Evolutionary conservation across 2,797 vertebrate species (phyloP), one percentile per base, ranked within the genome.

Genomic region (Tapirus indicus): DNA sequence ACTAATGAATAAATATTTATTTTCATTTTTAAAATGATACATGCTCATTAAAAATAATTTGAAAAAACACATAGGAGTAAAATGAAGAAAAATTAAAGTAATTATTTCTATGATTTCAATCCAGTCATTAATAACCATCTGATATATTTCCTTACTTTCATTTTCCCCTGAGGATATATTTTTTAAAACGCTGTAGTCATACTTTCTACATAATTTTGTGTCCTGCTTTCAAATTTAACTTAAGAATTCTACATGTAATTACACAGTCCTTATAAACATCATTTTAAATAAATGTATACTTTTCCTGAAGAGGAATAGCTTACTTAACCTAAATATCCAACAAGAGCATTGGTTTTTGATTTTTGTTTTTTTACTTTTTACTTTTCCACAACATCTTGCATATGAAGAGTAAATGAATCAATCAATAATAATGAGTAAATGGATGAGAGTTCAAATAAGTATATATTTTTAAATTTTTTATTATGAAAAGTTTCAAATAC

Each of bases 61-160:
- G 79, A 74, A 95, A 97, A 97, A 95, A 90, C 90, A 94, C 72
- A 94, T 97, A 91, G 80, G 60, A 92, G 23, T 91, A 94, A 97
- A 97, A 96, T 97, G 90, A 97, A 97, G 94, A 97, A 97, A 97
- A 97, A 96, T 97, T 97, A 97, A 97, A 95, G 91, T 72, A 96
- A 97, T 97, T 97, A 98, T 96, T 97, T 95, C 80, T 89, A 82
- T 98, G 96, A 97, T 95, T 97, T 97, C 97, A 98, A 96, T 88
- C 49, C 5, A 96, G 47, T 88, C 95, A 96, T 97, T 97, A 97
- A 97, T 97, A 97, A 95, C 38, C 79, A 85, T 96, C 91, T 97
- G 92, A 95, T 95, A 82, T 92, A 96, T 97, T 95, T 95, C 62
- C 72, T 97, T 95, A 79, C 38, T 95, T 60, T 94, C 52, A 78